Evolutionary conservation across 1,140 invertebrate genomes (phyloP).

Genomic region (Drosophila repletoides): DNA sequence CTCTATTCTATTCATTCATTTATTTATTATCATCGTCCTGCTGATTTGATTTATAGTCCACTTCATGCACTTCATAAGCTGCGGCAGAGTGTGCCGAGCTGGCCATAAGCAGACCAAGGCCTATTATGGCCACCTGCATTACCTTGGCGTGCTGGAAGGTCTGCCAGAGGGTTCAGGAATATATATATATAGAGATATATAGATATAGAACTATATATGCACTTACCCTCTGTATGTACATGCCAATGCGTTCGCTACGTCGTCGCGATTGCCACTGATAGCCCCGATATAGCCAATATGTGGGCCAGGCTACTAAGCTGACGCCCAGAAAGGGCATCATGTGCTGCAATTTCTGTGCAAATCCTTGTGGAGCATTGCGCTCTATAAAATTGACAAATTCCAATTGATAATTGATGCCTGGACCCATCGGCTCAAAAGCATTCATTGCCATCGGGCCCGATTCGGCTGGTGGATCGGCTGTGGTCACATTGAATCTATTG

Average conservation of each 20-base stretch:
- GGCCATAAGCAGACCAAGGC: constrained; percentile 40
- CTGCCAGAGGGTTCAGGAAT: constrained; percentile 10
- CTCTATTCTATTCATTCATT: constrained; percentile 10
- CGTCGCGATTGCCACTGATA: constrained; percentile 48
- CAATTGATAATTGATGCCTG: constrained; percentile 29
- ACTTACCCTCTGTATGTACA: constrained; percentile 61
- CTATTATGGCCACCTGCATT: constrained; percentile 56
- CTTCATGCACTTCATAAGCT: constrained; percentile 16
- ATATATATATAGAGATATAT: neutral
- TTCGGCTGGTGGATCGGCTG: constrained; percentile 2
- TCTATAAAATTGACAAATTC: constrained; percentile 56
- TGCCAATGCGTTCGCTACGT: constrained; percentile 37
- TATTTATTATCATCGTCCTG: neutral
- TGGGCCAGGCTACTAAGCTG: constrained; percentile 61
- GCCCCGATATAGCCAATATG: constrained; percentile 64
- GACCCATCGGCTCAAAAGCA: neutral
- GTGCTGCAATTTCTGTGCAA: constrained; percentile 42
- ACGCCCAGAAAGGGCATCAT: constrained; percentile 54
- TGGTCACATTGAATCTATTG: neutral
- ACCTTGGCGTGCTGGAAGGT: constrained; percentile 65
- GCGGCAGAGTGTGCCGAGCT: neutral
- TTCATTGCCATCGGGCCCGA: neutral
- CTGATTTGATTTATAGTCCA: neutral
- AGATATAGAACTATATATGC: neutral
- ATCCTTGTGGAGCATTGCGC: constrained; percentile 52